phyloP scores from a whole-genome alignment of 37 sponge, comb jelly and placozoan species.

The Eunapius fragilis region DNA sequence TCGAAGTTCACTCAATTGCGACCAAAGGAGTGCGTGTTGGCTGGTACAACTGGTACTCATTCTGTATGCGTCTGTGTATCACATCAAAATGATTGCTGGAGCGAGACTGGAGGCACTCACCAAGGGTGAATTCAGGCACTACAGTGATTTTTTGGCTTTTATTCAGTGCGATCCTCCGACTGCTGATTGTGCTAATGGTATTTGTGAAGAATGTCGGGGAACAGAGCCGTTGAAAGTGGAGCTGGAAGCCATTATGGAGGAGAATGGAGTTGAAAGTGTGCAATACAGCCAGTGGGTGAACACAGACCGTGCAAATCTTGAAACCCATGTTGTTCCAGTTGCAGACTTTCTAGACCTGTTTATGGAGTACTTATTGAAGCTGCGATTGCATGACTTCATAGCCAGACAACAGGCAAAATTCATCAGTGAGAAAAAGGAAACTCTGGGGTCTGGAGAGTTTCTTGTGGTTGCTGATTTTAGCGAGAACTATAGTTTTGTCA shows the following conservation, averaged over 20 bases:
- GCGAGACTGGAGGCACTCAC: conserved; percentile 1
- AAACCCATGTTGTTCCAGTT: conserved; percentile 5
- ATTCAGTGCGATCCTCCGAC: conserved; percentile 42
- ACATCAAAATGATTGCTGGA: conserved; percentile 46
- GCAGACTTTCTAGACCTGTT: conserved; percentile 28
- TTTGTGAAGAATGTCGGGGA: conserved; percentile 15
- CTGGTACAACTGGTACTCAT: conserved; percentile 66
- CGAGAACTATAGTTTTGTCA: conserved; percentile 62
- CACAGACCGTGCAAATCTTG: conserved; percentile 24
- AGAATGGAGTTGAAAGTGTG: conserved; percentile 28
- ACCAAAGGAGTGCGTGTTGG: conserved; percentile 44
- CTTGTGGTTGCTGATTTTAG: conserved; percentile 45
- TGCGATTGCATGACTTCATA: conserved; percentile 35
- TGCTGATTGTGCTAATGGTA: conserved; percentile 19
- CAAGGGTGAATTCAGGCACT: not conserved
- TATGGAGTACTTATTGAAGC: conserved; percentile 13
- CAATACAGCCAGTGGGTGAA: conserved; percentile 34
- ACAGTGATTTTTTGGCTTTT: conserved; percentile 25
- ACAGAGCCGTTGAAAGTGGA: conserved; percentile 16
- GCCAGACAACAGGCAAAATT: conserved; percentile 43
- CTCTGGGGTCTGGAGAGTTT: conserved; percentile 23
- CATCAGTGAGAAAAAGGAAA: conserved; percentile 14
- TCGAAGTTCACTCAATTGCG: conserved; percentile 44
- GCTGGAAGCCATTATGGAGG: conserved; percentile 8
- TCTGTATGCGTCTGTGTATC: conserved; percentile 65